Percentiles rank a stretch among this genome's conserved stretches.
These are phyloP conservation scores for Drosophila kurseongensis DNA, from an alignment of 1,140 invertebrate genomes.

Conservation along the genomic window DNA sequence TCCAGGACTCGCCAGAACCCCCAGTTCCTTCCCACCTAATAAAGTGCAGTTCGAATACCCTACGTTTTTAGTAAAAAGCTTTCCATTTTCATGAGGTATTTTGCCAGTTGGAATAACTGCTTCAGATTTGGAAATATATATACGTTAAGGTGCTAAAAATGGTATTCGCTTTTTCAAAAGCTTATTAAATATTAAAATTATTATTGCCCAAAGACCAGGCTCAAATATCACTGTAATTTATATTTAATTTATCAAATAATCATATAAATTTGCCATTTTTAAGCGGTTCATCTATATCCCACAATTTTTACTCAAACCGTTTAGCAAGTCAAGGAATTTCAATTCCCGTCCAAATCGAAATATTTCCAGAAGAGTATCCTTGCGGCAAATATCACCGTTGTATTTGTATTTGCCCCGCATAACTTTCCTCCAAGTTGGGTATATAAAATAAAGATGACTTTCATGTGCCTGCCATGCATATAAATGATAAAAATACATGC, in stretches of 20 bases:
- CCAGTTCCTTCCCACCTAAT: constrained; percentile 23
- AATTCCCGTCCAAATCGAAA: constrained; percentile 14
- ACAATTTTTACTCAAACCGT: background rate
- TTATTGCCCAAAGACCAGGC: too few relatives aligned
- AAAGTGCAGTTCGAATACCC: constrained; percentile 27
- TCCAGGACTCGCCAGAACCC: background rate
- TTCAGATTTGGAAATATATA: too few relatives aligned
- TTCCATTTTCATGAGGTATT: background rate
- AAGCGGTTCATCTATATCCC: background rate
- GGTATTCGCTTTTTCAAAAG: too few relatives aligned
- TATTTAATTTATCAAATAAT: background rate
- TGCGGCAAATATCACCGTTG: constrained; percentile 7
- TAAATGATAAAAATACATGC: constrained; percentile 80
- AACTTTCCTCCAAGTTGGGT: constrained; percentile 41
- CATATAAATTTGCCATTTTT: too few relatives aligned
- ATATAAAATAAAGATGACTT: constrained; percentile 68
- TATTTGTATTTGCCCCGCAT: constrained; percentile 19
- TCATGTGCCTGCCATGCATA: constrained; percentile 79
- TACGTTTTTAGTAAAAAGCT: background rate
- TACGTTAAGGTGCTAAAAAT: too few relatives aligned
- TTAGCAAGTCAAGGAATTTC: constrained; percentile 10
- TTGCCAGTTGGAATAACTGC: too few relatives aligned
- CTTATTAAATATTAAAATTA: too few relatives aligned
- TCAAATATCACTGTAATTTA: background rate
- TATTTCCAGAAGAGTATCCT: constrained; percentile 17